Percentiles rank a stretch among this genome's conserved stretches.
These are phyloP conservation scores for Cichladusa arquata DNA, from an alignment of 2,113 vertebrate species.

Conservation along the genomic window DNA sequence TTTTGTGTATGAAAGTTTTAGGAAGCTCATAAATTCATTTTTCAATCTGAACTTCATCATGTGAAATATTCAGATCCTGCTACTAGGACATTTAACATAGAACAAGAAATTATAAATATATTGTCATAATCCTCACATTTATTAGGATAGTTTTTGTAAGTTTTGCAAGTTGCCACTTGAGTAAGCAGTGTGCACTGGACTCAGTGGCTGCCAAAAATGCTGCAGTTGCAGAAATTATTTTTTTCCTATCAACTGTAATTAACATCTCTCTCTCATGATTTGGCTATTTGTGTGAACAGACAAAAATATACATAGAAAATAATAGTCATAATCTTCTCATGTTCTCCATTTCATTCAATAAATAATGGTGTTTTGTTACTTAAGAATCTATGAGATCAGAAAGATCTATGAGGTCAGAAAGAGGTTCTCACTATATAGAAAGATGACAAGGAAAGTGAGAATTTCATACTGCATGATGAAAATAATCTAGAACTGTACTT, in stretches of 20 bases:
- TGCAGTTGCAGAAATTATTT: slow-evolving; percentile 48
- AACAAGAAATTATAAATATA: slow-evolving; percentile 26
- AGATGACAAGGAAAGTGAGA: background rate
- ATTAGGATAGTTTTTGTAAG: slow-evolving; percentile 18
- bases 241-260: slow-evolving; percentile 21
- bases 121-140: slow-evolving; percentile 36
- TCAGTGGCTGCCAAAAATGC: slow-evolving; percentile 37
- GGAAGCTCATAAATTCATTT: background rate
- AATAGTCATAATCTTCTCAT: slow-evolving; percentile 15
- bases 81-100: background rate
- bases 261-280: background rate
- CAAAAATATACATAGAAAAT: slow-evolving; percentile 35
- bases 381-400: background rate
- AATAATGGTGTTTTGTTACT: background rate
- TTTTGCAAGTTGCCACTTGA: slow-evolving; percentile 56
- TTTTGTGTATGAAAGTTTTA: background rate
- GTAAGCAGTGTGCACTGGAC: background rate
- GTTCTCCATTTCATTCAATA: slow-evolving; percentile 5
- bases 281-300: slow-evolving; percentile 7
- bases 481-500: background rate
- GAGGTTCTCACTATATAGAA: background rate
- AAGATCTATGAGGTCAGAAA: background rate
- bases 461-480: background rate
- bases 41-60: background rate
- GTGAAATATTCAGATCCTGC: background rate